Evolutionary conservation across 1,140 invertebrate species (phyloP).

Genomic region (Temnothorax nylanderi): DNA sequence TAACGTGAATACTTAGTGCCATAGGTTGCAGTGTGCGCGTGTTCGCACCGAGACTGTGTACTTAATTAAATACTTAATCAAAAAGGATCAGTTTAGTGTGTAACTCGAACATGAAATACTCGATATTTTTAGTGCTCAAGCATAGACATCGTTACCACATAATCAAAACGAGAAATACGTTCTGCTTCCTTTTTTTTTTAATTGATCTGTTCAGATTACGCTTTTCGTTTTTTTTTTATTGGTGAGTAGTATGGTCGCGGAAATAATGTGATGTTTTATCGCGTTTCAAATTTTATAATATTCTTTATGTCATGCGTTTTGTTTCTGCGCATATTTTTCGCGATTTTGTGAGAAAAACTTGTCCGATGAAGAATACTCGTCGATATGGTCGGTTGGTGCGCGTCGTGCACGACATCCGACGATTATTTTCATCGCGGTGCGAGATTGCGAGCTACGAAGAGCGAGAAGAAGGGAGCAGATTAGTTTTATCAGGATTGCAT

Average conservation of each 20-base stretch:
- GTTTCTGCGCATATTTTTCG: background rate
- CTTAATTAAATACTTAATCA: conserved; percentile 80
- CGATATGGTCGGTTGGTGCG: background rate
- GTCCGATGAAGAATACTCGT: conserved; percentile 19
- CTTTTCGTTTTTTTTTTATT: background rate
- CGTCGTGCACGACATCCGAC: conserved; percentile 29
- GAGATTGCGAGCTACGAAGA: background rate
- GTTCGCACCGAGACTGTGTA: conserved; percentile 82
- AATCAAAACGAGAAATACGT: conserved; percentile 48
- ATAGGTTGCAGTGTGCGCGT: conserved; percentile 81
- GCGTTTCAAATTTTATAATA: conserved; percentile 35
- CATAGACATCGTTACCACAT: conserved; percentile 47
- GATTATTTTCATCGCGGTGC: conserved; percentile 31
- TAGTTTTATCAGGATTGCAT: conserved; percentile 39
- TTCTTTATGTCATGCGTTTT: background rate
- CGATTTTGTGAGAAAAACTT: conserved; percentile 37
- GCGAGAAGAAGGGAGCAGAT: conserved; percentile 25
- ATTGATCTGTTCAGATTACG: conserved; percentile 21
- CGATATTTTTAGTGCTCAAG: conserved; percentile 47
- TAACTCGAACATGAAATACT: conserved; percentile 15
- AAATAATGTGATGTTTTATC: conserved; percentile 20
- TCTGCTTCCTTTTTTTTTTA: background rate
- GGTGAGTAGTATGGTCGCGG: background rate
- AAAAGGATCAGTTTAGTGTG: conserved; percentile 43
- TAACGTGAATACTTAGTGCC: conserved; percentile 85